Conservation (phyloP, 1,140 invertebrate species). For the Solenopsis invicta region DNA sequence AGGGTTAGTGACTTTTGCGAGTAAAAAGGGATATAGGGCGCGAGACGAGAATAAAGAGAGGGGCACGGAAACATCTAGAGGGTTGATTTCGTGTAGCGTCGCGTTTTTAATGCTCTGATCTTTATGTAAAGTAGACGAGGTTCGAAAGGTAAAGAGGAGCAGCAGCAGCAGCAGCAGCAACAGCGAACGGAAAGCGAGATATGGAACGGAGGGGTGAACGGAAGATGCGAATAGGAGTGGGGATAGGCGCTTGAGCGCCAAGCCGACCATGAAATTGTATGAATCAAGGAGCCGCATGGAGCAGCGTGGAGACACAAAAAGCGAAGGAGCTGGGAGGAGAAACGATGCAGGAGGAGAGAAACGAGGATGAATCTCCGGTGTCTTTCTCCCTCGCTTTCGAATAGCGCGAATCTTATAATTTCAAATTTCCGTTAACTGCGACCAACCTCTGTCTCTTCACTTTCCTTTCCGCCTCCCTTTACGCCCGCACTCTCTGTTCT, state of each 20-base stretch:
- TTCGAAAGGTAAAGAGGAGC: conserved; percentile 38
- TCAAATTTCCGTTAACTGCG: conserved; percentile 76
- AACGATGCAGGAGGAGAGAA: conserved; percentile 32
- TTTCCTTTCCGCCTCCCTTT: background rate
- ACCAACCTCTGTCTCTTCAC: conserved; percentile 1
- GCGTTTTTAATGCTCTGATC: conserved; percentile 85
- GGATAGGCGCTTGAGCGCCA: conserved; percentile 77
- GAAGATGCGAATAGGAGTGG: conserved; percentile 37
- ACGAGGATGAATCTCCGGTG: conserved; percentile 52
- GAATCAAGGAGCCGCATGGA: conserved; percentile 80
- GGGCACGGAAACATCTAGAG: conserved; percentile 45
- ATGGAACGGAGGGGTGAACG: background rate
- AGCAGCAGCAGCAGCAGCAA: background rate
- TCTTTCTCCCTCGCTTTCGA: conserved; percentile 33
- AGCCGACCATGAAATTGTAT: conserved; percentile 85
- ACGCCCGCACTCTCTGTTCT: background rate
- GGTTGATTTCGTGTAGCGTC: conserved; percentile 81
- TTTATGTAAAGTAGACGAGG: conserved; percentile 83
- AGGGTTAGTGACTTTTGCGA: conserved; percentile 49
- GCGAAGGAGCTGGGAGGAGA: conserved; percentile 59
- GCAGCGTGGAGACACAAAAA: conserved; percentile 79
- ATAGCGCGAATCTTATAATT: conserved; percentile 74
- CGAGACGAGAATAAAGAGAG: conserved; percentile 3
- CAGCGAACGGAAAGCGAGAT: background rate
- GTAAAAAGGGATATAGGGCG: conserved; percentile 26